Base-by-base conservation (phyloP, 53 echinoderm and acorn worm species). In the Echinarachnius parma region DNA sequence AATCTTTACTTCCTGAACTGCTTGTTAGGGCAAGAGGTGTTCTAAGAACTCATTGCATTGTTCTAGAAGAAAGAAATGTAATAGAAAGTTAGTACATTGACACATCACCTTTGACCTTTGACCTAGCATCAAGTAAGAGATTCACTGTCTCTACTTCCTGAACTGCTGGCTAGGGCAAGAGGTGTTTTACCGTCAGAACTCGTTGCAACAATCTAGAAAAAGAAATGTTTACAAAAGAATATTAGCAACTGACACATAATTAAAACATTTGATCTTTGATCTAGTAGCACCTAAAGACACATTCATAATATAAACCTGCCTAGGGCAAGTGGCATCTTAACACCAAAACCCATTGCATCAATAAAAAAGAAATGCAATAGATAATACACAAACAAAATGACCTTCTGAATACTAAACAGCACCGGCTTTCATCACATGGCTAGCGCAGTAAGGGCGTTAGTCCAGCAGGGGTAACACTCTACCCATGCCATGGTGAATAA, bases 121-220 rank as follows among this genome's bases (percentile, higher is more conserved):
- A n/a, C n/a, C n/a, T n/a, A 90, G 90, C 2, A 90, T 47, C 32
- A 75, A 59, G 9, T 82, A 46, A 25, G 86, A 86, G n/a, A n/a
- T n/a, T n/a, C n/a, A n/a, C n/a, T n/a, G 0, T 90, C 86, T 21
- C 59, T 78, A 36, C 77, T 72, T 11, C 86, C 86, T 54, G 52
- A 57, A 27, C 59, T 61, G n/a, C 75, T 75, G 7, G 85, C 85
- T 35, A 77, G 60, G 34, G 78, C 59, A 52, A 88, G 61, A 0
- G 88, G 83, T 30, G 88, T 83, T 23, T 83, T 75, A 78, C 88
- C 83, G 22, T 78, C 82, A 13, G 79, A 67, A 48, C 75, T 83
- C 59, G 60, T 67, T 14, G 80, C 79, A 83, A 83, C 76, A 21
- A 88, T 64, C 88, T 88, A 35, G 20, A 66, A n/a, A n/a, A n/a